phyloP scores from a whole-genome alignment of 1,140 invertebrate genomes.

The Bombus sibiricus region DNA sequence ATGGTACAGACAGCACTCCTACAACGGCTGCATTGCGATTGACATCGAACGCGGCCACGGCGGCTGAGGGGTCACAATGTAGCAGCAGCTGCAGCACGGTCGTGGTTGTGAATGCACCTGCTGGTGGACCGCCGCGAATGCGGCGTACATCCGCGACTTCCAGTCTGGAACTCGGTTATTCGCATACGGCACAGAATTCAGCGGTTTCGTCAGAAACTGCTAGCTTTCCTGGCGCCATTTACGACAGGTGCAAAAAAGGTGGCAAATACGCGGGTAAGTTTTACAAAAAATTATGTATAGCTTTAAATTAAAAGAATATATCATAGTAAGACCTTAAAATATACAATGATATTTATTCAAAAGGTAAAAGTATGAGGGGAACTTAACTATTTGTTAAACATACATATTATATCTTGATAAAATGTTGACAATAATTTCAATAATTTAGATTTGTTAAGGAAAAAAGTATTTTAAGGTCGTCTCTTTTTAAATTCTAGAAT shows the following conservation, averaged over 20 bases:
- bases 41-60: slow-evolving; percentile 69
- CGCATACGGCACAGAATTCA: slow-evolving; percentile 92
- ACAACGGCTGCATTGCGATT: slow-evolving; percentile 58
- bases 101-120: slow-evolving; percentile 86
- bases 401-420: neutral
- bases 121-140: slow-evolving; percentile 82
- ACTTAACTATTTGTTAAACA: neutral
- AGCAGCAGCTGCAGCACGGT: slow-evolving; percentile 92
- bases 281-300: neutral
- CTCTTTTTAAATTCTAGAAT: no score
- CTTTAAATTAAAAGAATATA: neutral
- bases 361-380: neutral
- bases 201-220: slow-evolving; percentile 82
- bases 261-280: slow-evolving; percentile 76
- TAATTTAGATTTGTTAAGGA: no score
- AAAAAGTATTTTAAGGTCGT: no score
- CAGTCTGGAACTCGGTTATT: slow-evolving; percentile 90
- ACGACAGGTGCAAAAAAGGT: slow-evolving; percentile 79
- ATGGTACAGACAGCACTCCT: slow-evolving; percentile 68
- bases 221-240: slow-evolving; percentile 81
- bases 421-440: no score
- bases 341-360: neutral
- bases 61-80: slow-evolving; percentile 88
- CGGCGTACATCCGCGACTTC: slow-evolving; percentile 87
- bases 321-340: no score